phyloP scores from a whole-genome alignment of 1,140 invertebrate genomes.

The Drosophila pachea region DNA sequence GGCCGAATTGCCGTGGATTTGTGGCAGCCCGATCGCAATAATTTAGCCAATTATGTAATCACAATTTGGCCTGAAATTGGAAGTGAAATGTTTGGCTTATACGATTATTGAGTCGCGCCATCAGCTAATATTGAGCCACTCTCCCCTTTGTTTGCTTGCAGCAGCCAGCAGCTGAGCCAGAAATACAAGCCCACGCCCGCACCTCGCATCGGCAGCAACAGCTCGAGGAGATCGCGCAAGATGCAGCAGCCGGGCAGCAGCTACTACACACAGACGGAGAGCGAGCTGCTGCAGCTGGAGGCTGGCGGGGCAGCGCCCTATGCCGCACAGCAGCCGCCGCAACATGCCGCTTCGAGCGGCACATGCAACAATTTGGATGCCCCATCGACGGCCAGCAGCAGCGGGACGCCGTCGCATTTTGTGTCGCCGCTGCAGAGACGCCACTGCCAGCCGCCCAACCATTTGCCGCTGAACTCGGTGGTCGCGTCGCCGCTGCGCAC shows the following conservation, averaged over 20 bases:
- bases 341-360: conserved; percentile 23
- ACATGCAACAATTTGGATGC: conserved; percentile 50
- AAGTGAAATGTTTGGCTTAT: neutral
- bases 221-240: conserved; percentile 20
- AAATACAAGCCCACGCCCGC: conserved; percentile 67
- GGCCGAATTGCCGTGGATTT: conserved; percentile 18
- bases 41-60: too few species aligned
- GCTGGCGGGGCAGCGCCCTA: conserved; percentile 58
- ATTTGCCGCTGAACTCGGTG: conserved; percentile 72
- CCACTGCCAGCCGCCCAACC: conserved; percentile 71
- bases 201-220: conserved; percentile 41
- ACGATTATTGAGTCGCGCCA: neutral
- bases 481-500: conserved; percentile 65
- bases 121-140: conserved; percentile 7
- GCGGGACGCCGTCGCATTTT: conserved; percentile 57
- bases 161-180: conserved; percentile 25
- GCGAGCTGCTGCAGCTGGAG: conserved; percentile 72
- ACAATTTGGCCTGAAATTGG: neutral
- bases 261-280: conserved; percentile 77
- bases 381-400: conserved; percentile 49
- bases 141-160: conserved; percentile 29
- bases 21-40: too few species aligned
- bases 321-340: conserved; percentile 24
- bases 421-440: conserved; percentile 71
- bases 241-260: conserved; percentile 76